Percentiles rank a stretch among this genome's conserved stretches.
These are phyloP conservation scores for Notolabrus celidotus DNA, from an alignment of 2,797 vertebrate genomes.

Conservation along the genomic window DNA sequence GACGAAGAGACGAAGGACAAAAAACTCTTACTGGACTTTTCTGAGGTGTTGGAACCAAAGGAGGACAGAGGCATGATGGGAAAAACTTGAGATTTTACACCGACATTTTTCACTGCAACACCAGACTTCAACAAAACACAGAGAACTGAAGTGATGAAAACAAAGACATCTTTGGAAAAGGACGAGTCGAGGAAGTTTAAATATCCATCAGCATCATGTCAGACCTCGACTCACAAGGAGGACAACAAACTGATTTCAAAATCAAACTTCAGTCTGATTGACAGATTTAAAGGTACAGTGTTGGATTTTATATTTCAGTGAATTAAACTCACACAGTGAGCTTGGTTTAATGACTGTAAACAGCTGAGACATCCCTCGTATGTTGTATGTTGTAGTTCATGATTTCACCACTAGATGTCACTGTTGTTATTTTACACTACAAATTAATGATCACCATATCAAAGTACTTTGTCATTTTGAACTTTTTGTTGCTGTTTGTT, in stretches of 20 bases:
- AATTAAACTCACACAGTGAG: not conserved
- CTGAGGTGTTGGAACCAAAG: not conserved
- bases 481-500: too few species aligned
- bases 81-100: constrained; percentile 9
- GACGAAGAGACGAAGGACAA: not conserved
- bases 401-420: too few species aligned
- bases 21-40: not conserved
- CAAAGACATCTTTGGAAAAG: not conserved
- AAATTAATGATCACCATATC: too few species aligned
- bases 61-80: constrained; percentile 44
- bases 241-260: too few species aligned
- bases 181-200: not conserved
- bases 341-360: not conserved
- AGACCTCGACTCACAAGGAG: not conserved
- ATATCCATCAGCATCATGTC: constrained; percentile 7
- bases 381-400: too few species aligned
- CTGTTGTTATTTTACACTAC: too few species aligned
- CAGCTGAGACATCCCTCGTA: not conserved
- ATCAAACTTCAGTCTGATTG: not conserved
- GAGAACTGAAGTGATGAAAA: not conserved
- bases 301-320: not conserved
- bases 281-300: not conserved
- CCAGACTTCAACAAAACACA: not conserved
- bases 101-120: constrained; percentile 1
- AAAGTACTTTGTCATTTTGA: too few species aligned